phyloP scores from a whole-genome alignment of 2,113 vertebrate genomes.

The Sula dactylatra region DNA sequence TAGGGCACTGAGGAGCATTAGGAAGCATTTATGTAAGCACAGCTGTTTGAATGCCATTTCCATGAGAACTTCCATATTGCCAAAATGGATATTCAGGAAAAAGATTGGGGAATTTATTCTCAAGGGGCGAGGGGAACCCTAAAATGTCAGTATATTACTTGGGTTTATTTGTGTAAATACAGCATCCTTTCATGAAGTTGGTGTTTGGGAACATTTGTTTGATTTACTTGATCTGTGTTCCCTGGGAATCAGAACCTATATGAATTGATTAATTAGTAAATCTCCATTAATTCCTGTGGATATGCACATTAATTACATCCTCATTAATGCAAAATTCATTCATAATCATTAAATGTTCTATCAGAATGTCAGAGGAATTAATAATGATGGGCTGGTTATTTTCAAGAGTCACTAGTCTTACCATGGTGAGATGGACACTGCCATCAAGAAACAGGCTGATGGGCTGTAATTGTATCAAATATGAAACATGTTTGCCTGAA shows the following conservation, averaged over 20 bases:
- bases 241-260: background rate
- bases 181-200: background rate
- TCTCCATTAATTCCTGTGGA: conserved; percentile 50
- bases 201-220: conserved; percentile 16
- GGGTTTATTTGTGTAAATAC: background rate
- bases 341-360: conserved; percentile 37
- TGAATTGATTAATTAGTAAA: conserved; percentile 1
- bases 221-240: conserved; percentile 27
- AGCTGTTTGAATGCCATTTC: conserved; percentile 15
- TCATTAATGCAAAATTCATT: conserved; percentile 59
- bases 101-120: background rate
- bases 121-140: background rate
- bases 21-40: background rate
- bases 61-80: background rate
- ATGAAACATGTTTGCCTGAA: background rate
- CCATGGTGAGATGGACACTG: background rate
- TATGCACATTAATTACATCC: conserved; percentile 52
- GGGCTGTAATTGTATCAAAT: conserved; percentile 26
- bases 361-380: conserved; percentile 47
- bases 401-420: conserved; percentile 29
- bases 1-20: background rate
- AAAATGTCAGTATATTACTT: background rate
- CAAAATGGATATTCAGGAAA: background rate
- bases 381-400: conserved; percentile 50
- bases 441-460: background rate